Base-by-base conservation (phyloP, 2,888 invertebrate species). In the Branchipolynoe longqiensis region DNA sequence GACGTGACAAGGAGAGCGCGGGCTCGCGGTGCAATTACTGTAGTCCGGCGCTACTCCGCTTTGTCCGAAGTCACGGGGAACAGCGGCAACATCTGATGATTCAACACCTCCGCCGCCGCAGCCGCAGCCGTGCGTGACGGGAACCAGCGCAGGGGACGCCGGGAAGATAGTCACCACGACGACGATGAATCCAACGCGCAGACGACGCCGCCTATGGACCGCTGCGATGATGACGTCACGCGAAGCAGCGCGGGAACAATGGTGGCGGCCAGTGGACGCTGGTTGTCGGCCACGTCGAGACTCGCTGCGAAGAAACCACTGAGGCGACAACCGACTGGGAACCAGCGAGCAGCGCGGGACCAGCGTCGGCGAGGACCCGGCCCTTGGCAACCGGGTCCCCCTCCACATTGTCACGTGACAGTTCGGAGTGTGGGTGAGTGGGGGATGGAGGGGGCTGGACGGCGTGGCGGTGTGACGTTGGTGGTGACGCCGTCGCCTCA, bases 341-440 rank as follows among this genome's bases (percentile, higher is more conserved):
- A 62, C 62, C 62, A 31, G 62, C n/a, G n/a, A n/a, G n/a, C n/a
- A n/a, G 31, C 62, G 62, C 62, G 25, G 62, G 31, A 28, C 62
- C 62, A 2, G 12, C n/a, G n/a, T n/a, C 62, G 31, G 62, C 62
- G 62, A 62, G 62, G 62, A 62, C 62, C 62, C 62, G 62, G 62
- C 69, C 33, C 69, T 69, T 62, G 62, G 62, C 31, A 69, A 36
- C 69, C 69, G 69, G 69, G 69, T 33, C 69, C 69, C n/a, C 12
- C 12, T 22, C 36, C 33, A 12, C 69, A 69, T 69, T 18, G 69
- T 69, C 69, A 69, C 69, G 69, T 69, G 69, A 33, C 69, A 4
- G 25, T 62, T 28, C 8, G 62, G 62, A 62, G 62, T n/a, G n/a
- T n/a, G n/a, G n/a, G n/a, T n/a, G n/a, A n/a, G n/a, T n/a, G n/a